Conservation (phyloP, 2,888 invertebrate species). For the Xanthia togata region DNA sequence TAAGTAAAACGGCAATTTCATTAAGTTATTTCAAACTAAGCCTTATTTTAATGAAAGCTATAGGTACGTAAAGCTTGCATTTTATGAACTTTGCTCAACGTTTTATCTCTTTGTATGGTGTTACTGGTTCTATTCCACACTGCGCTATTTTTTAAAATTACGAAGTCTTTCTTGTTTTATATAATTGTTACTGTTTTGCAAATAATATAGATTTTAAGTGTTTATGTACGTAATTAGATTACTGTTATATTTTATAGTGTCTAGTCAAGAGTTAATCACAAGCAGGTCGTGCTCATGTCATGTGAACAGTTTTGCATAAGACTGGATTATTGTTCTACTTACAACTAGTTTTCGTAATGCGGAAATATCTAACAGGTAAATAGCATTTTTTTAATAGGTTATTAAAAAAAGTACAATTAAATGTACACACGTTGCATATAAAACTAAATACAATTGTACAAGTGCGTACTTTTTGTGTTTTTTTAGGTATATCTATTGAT, state of each 20-base stretch:
- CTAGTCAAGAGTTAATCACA: constrained; percentile 63
- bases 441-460: constrained; percentile 28
- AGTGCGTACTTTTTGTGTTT: constrained; percentile 4
- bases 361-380: constrained; percentile 30
- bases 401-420: constrained; percentile 44
- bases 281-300: constrained; percentile 46
- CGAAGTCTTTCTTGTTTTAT: constrained; percentile 46
- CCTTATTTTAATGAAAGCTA: constrained; percentile 3
- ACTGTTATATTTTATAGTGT: constrained; percentile 55
- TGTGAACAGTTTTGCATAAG: constrained; percentile 53
- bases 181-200: constrained; percentile 51
- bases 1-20: constrained; percentile 22
- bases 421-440: constrained; percentile 28
- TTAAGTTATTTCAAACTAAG: constrained; percentile 17
- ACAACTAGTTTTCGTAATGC: constrained; percentile 35
- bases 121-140: constrained; percentile 13
- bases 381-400: constrained; percentile 17
- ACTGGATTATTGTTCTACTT: constrained; percentile 60
- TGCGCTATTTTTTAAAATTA: constrained; percentile 21
- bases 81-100: constrained; percentile 43
- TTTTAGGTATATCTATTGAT: background rate
- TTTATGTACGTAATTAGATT: constrained; percentile 54
- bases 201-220: constrained; percentile 56
- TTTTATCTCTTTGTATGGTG: constrained; percentile 28
- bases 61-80: constrained; percentile 45